phyloP scores from a whole-genome alignment of 2,113 vertebrate genomes.

The Lota lota region DNA sequence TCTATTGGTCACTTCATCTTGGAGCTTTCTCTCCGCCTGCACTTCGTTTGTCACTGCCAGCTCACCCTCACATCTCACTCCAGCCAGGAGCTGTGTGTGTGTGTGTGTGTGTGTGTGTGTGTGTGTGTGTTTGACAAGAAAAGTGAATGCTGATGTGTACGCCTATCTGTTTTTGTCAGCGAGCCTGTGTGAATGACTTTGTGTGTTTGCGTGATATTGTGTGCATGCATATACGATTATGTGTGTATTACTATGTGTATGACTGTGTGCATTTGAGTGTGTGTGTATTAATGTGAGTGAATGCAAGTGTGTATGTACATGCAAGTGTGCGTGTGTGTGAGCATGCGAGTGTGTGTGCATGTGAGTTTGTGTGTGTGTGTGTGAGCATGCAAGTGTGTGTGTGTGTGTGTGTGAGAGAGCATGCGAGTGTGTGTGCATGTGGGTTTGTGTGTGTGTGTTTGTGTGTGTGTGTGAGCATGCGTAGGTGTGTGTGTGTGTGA shows the following conservation, averaged over 20 bases:
- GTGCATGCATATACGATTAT: conserved; percentile 9
- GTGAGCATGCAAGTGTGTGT: too few species aligned
- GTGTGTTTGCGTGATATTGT: neutral
- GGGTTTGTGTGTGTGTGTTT: conserved; percentile 21
- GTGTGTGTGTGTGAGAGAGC: too few species aligned
- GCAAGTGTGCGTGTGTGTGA: neutral
- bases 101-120: neutral
- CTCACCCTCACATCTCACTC: conserved; percentile 51
- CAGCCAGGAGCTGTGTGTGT: conserved; percentile 27
- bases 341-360: too few species aligned
- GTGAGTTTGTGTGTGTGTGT: too few species aligned
- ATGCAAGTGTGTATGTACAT: neutral
- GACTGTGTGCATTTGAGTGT: neutral
- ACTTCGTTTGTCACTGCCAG: conserved; percentile 58
- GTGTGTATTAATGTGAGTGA: neutral
- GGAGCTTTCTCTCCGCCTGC: conserved; percentile 34
- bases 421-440: too few species aligned
- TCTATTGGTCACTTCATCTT: conserved; percentile 60
- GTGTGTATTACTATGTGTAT: neutral
- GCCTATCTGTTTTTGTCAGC: too few species aligned
- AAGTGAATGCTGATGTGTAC: too few species aligned
- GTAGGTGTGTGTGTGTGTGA: conserved; percentile 23
- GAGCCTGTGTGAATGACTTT: neutral
- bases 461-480: conserved; percentile 26
- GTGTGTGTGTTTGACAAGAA: too few species aligned